These are phyloP conservation scores for Spodoptera frugiperda DNA, from an alignment of 1,140 invertebrate species.

Conservation along the genomic window DNA sequence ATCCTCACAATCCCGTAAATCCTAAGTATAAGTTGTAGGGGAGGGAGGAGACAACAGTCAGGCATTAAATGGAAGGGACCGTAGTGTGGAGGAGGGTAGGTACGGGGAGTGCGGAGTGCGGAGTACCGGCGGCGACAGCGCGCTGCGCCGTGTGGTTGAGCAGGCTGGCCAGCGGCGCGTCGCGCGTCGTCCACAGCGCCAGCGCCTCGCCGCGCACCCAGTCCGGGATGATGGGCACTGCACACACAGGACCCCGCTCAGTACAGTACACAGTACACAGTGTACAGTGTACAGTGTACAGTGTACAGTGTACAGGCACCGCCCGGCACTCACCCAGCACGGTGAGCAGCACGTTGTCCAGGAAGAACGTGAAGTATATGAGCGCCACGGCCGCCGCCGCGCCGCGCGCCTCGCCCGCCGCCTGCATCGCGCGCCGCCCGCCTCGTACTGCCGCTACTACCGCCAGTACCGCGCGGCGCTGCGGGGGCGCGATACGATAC, in stretches of 20 bases:
- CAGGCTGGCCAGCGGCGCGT: slow-evolving; percentile 68
- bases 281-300: too few relatives aligned
- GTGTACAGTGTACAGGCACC: too few relatives aligned
- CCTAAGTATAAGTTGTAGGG: too few relatives aligned
- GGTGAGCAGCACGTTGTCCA: slow-evolving; percentile 93
- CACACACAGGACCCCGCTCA: background rate
- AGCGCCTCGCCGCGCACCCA: slow-evolving; percentile 76
- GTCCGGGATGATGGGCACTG: slow-evolving; percentile 80
- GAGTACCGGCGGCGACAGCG: too few relatives aligned
- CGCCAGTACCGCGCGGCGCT: background rate
- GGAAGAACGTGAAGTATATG: slow-evolving; percentile 89
- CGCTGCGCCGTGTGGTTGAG: slow-evolving; percentile 71
- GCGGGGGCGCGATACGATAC: slow-evolving; percentile 65
- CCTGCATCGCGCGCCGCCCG: slow-evolving; percentile 27
- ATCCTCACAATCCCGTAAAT: too few relatives aligned
- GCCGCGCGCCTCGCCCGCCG: slow-evolving; percentile 12
- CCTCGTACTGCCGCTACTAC: slow-evolving; percentile 13
- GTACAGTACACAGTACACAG: too few relatives aligned
- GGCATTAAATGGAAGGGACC: too few relatives aligned
- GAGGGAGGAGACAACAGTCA: too few relatives aligned
- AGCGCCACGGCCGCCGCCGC: slow-evolving; percentile 81
- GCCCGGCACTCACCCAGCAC: slow-evolving; percentile 89
- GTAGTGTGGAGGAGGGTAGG: background rate
- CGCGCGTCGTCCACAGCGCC: slow-evolving; percentile 68
- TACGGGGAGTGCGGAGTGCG: background rate